Evolutionary conservation across 2,888 invertebrate species (phyloP).

Genomic region (Agelastica alni): DNA sequence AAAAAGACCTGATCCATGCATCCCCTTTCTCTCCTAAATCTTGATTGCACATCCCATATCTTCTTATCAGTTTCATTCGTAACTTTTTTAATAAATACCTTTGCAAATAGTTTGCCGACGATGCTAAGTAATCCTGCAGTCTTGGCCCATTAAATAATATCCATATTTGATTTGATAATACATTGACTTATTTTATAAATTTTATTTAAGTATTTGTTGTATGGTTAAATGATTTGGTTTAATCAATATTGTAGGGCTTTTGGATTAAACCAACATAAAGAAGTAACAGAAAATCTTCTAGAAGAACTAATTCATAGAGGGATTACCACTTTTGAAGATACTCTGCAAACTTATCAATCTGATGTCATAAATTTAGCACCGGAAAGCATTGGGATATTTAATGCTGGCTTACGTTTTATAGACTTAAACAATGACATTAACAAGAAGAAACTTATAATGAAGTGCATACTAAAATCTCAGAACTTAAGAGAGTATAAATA

Average conservation of each 20-base stretch:
- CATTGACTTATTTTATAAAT: too few species aligned
- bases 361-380: slow-evolving; percentile 52
- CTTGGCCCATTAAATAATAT: too few species aligned
- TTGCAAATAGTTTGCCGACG: too few species aligned
- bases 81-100: too few species aligned
- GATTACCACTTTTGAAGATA: slow-evolving; percentile 45
- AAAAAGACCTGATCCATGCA: too few species aligned
- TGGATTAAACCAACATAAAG: slow-evolving; percentile 57
- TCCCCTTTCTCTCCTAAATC: too few species aligned
- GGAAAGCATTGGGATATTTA: slow-evolving; percentile 53
- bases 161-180: background rate
- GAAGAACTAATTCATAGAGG: slow-evolving; percentile 52
- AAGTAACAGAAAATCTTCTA: slow-evolving; percentile 54
- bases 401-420: slow-evolving; percentile 49
- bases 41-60: too few species aligned
- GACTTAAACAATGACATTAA: slow-evolving; percentile 43
- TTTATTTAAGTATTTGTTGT: too few species aligned
- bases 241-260: too few species aligned
- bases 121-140: too few species aligned
- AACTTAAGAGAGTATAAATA: slow-evolving; percentile 33
- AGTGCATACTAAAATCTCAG: slow-evolving; percentile 44
- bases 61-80: too few species aligned
- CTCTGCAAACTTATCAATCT: slow-evolving; percentile 55
- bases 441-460: slow-evolving; percentile 37
- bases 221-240: too few species aligned